phyloP scores from a whole-genome alignment of 2,888 invertebrate species.

The Sphaerophoria taeniata region DNA sequence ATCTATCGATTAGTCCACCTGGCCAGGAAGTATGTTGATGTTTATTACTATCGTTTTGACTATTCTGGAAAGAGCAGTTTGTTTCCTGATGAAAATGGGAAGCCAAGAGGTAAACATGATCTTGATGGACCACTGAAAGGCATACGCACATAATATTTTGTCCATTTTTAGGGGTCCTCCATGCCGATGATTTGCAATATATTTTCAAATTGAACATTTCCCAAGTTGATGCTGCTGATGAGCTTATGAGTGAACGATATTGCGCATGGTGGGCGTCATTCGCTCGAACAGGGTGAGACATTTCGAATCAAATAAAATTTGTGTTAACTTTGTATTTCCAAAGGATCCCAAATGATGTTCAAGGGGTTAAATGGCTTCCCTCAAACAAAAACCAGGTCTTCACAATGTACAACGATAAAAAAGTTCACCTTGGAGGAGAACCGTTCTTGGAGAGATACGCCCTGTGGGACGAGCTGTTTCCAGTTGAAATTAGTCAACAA shows the following conservation, averaged over 20 bases:
- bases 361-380: constrained; percentile 75
- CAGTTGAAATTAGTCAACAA: no score
- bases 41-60: constrained; percentile 86
- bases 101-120: constrained; percentile 75
- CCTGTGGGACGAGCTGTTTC: constrained; percentile 73
- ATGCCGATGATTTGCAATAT: constrained; percentile 79
- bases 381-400: constrained; percentile 50
- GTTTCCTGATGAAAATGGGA: constrained; percentile 82
- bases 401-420: constrained; percentile 76
- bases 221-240: constrained; percentile 78
- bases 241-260: constrained; percentile 81
- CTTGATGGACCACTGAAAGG: not conserved
- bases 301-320: not conserved
- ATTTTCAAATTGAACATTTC: constrained; percentile 76
- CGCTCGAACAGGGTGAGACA: constrained; percentile 78
- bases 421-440: constrained; percentile 62
- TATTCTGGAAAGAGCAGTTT: constrained; percentile 85
- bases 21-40: constrained; percentile 83
- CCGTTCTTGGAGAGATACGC: constrained; percentile 75
- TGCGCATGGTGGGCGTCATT: constrained; percentile 82
- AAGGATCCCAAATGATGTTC: constrained; percentile 29
- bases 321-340: not conserved
- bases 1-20: constrained; percentile 85
- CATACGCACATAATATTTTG: not conserved
- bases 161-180: constrained; percentile 77